These are phyloP conservation scores for Brachirus orientalis DNA, from an alignment of 2,113 vertebrate genomes.

Conservation along the genomic window DNA sequence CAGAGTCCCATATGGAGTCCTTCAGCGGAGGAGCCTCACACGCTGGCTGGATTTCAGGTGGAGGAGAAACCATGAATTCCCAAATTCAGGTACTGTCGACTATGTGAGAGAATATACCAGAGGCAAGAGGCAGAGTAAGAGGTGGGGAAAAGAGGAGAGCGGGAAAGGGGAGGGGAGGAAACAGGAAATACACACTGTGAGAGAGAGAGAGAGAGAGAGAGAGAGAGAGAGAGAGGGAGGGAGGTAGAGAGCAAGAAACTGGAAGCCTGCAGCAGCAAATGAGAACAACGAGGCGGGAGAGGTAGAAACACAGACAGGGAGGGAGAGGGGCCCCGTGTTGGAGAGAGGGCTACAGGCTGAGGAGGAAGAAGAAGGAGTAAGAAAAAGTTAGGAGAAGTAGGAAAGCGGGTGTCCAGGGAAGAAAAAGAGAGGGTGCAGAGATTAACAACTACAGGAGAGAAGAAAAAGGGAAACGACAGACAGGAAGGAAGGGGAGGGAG, in stretches of 20 bases:
- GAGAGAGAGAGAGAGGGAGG: slow-evolving; percentile 47
- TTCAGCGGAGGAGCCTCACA: slow-evolving; percentile 46
- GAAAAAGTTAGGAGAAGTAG: slow-evolving; percentile 67
- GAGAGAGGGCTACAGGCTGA: slow-evolving; percentile 69
- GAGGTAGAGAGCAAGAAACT: slow-evolving; percentile 35
- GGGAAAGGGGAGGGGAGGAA: slow-evolving; percentile 64
- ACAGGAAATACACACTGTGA: slow-evolving; percentile 72
- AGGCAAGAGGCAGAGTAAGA: slow-evolving; percentile 63
- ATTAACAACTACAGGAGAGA: slow-evolving; percentile 50
- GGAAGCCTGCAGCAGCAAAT: slow-evolving; percentile 76
- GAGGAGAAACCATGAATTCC: slow-evolving; percentile 35
- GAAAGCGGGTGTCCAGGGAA: slow-evolving; percentile 30
- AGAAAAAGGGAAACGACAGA: slow-evolving; percentile 69
- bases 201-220: slow-evolving; percentile 62
- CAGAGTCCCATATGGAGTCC: slow-evolving; percentile 43
- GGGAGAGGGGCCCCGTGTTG: slow-evolving; percentile 67
- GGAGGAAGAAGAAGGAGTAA: slow-evolving; percentile 57
- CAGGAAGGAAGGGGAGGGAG: slow-evolving; percentile 78
- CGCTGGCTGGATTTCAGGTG: slow-evolving; percentile 51
- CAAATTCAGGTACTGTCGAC: slow-evolving; percentile 67
- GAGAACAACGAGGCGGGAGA: slow-evolving; percentile 76
- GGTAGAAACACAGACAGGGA: slow-evolving; percentile 66
- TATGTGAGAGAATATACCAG: slow-evolving; percentile 66
- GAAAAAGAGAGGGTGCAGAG: slow-evolving; percentile 33
- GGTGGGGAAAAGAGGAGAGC: slow-evolving; percentile 60